Base-by-base conservation (phyloP, 2,888 invertebrate genomes). In the Sarcophaga variegata region DNA sequence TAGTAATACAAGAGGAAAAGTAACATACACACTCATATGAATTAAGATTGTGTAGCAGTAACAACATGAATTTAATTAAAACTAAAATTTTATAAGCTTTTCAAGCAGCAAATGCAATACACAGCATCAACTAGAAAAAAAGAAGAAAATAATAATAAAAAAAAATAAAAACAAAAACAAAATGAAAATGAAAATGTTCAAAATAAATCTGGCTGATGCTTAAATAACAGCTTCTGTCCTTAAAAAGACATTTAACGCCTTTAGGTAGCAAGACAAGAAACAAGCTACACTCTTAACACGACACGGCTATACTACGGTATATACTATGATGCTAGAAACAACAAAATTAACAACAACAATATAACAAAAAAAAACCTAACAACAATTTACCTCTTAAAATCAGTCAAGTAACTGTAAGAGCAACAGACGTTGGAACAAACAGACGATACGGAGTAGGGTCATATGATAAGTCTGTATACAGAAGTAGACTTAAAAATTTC, bases 11-110 rank as follows among this genome's bases (percentile, higher is more conserved):
- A 37, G 37, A 37, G 37, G 8, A 10, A 8, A 37, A 37, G 37
- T 37, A 37, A 54, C 17, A 17, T 14, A 14, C 17, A 14, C 54
- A 12, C 17, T 12, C 54, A 14, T 83, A 80, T 81, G 84, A 87
- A 87, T 84, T 84, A 84, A 84, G 79, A 82, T 82, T 84, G 80
- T 85, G 59, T 12, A 54, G 54, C 78, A 82, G 84, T 64, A 14
- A 69, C 87, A 81, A 79, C 87, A 79, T 84, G 79, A 84, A 87
- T 84, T 87, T 87, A 87, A 87, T 87, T 87, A 87, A 84, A 87
- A 84, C 84, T 87, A 79, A 84, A 82, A 84, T 84, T 87, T 72
- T 82, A 87, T 87, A 84, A 87, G 87, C 84, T 87, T 82, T 84
- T 82, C 79, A 54, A 82, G 62, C 71, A 87, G 71, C 22, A 62